Percentiles rank a stretch among this genome's conserved stretches.
Conservation (phyloP, 1,140 invertebrate genomes). For the Tetranychus urticae region DNA sequence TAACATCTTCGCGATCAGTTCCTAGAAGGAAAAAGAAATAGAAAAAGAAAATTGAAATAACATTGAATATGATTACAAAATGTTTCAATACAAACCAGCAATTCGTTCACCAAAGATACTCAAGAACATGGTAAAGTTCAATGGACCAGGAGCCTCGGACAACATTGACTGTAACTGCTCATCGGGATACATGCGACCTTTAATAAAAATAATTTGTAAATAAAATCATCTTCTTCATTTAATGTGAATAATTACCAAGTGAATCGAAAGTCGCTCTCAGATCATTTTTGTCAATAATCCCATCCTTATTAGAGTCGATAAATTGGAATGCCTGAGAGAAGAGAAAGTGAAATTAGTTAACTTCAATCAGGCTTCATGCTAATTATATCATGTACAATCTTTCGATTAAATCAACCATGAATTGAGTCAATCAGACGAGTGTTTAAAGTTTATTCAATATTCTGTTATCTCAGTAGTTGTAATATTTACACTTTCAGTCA, state of each 20-base stretch:
- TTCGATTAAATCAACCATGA: no score
- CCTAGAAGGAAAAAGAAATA: slow-evolving; percentile 15
- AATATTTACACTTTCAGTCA: no score
- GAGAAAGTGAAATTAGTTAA: neutral
- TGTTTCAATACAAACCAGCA: slow-evolving; percentile 25
- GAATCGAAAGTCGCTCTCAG: slow-evolving; percentile 72
- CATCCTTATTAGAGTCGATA: slow-evolving; percentile 95
- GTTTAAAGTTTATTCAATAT: no score
- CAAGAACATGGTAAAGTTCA: slow-evolving; percentile 83
- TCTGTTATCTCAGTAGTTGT: no score
- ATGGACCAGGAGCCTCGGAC: slow-evolving; percentile 60
- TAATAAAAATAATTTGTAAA: neutral
- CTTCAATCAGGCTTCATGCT: neutral
- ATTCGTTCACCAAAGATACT: slow-evolving; percentile 71
- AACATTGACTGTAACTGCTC: slow-evolving; percentile 78
- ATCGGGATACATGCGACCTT: slow-evolving; percentile 46
- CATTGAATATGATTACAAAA: neutral
- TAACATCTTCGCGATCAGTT: slow-evolving; percentile 33
- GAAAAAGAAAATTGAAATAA: neutral
- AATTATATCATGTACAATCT: neutral
- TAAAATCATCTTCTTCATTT: neutral
- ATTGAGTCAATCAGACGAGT: no score
- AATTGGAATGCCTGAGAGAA: slow-evolving; percentile 65
- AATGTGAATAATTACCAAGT: slow-evolving; percentile 14
- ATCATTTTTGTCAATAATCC: slow-evolving; percentile 85